Base-by-base conservation (phyloP, 2,113 vertebrate genomes). In the Hypocryptadius cinnamomeus region DNA sequence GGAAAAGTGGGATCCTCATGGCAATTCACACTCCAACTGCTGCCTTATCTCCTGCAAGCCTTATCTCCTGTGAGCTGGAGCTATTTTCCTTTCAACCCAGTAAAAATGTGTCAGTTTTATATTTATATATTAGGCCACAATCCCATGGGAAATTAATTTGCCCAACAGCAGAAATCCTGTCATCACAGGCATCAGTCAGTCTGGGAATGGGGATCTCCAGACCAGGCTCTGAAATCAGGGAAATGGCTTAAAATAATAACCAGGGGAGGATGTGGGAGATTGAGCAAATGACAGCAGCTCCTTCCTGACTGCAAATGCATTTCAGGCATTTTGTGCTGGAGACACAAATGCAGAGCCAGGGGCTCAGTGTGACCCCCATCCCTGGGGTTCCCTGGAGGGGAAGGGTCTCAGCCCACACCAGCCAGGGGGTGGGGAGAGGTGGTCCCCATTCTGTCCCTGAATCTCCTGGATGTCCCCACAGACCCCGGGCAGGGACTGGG, bases 141-240 rank as follows among this genome's bases (percentile, higher is more conserved):
- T 85, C 95, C 68, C 94, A 83, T 28, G 91, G 91, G 96, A 94
- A 93, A 92, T 94, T 66, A 85, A 91, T 83, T 92, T 92, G 89
- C 82, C 89, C 79, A 74, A 77, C 37, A 79, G 92, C 96, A 95
- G 93, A 94, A 91, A 63, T 82, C 89, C 91, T 96, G 93, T 93
- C 96, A 94, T 93, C 63, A 0, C 70, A 72, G 1, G 5, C 81
- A 93, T 92, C 94, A 93, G 92, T 77, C 91, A 89, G 95, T 93
- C 96, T 96, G 93, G 91, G 89, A 96, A 92, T 60, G 87, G 87
- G 87, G 60, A 85, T 87, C 89, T 94, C 95, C 91, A 92, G 84
- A 61, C 39, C 85, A 39, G 85, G 68, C 59, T 42, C 82, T 79
- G 84, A 69, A 91, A 79, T 39, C 81, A 47, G 57, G 48, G 63